These are phyloP conservation scores for Tipula confusa DNA, from an alignment of 2,888 invertebrate species.

Conservation along the genomic window DNA sequence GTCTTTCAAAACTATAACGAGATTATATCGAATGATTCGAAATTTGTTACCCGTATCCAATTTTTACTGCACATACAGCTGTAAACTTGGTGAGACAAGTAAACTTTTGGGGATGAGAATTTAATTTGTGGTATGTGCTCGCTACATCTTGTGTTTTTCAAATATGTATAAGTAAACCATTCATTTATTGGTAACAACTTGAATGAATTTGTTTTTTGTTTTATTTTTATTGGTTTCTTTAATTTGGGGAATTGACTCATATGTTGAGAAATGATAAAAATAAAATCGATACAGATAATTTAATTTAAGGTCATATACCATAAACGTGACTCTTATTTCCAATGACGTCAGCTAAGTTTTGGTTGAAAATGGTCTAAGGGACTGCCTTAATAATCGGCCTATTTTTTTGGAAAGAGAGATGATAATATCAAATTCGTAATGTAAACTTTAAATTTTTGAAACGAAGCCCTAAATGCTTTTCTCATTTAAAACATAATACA, in stretches of 20 bases:
- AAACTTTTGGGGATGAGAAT: background rate
- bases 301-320: too few relatives aligned
- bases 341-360: too few relatives aligned
- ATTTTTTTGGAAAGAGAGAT: too few relatives aligned
- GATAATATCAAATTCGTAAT: too few relatives aligned
- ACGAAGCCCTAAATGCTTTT: too few relatives aligned
- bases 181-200: background rate
- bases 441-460: too few relatives aligned
- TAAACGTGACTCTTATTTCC: too few relatives aligned
- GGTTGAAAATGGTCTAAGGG: too few relatives aligned
- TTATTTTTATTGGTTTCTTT: background rate
- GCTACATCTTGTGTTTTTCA: background rate
- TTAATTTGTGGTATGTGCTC: background rate
- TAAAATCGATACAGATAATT: background rate
- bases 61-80: background rate
- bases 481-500: too few relatives aligned
- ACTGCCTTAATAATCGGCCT: too few relatives aligned
- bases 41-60: background rate
- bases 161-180: background rate
- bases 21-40: background rate
- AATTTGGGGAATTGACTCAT: background rate
- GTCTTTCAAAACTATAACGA: background rate
- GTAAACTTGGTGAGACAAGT: background rate
- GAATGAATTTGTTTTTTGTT: background rate
- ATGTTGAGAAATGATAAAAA: background rate